Conservation (phyloP, 2,888 invertebrate species). For the Hypena proboscidalis region DNA sequence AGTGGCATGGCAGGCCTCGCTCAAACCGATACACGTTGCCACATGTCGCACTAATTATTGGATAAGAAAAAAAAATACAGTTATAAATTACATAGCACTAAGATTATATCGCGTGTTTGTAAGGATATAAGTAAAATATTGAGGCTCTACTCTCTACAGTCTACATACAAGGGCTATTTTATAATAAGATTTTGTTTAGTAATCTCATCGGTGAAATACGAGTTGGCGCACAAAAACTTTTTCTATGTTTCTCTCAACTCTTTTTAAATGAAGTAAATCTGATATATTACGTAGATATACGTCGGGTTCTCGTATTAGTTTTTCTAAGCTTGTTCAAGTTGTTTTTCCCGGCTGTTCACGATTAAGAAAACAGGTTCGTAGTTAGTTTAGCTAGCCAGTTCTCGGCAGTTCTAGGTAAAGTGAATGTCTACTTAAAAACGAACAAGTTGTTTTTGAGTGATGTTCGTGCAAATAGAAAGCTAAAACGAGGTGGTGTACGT, state of each 20-base stretch:
- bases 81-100: conserved; percentile 16
- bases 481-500: conserved; percentile 1
- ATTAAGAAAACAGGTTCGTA: conserved; percentile 33
- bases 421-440: conserved; percentile 38
- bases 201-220: no score
- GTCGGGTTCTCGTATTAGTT: background rate
- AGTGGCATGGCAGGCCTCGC: conserved; percentile 14
- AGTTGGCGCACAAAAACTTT: no score
- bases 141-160: no score
- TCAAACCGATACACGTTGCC: conserved; percentile 22
- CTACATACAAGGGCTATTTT: no score
- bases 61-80: conserved; percentile 20
- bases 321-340: conserved; percentile 7
- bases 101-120: no score
- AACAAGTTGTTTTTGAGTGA: conserved; percentile 22
- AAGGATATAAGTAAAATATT: no score
- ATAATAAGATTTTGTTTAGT: no score
- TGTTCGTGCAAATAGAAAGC: conserved; percentile 14
- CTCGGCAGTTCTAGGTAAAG: conserved; percentile 35
- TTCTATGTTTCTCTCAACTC: no score
- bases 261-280: no score
- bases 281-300: no score
- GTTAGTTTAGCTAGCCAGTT: conserved; percentile 16
- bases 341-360: conserved; percentile 26
- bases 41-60: conserved; percentile 38